Evolutionary conservation across 2,888 invertebrate genomes (phyloP).

Genomic region (Hartigia nigra): DNA sequence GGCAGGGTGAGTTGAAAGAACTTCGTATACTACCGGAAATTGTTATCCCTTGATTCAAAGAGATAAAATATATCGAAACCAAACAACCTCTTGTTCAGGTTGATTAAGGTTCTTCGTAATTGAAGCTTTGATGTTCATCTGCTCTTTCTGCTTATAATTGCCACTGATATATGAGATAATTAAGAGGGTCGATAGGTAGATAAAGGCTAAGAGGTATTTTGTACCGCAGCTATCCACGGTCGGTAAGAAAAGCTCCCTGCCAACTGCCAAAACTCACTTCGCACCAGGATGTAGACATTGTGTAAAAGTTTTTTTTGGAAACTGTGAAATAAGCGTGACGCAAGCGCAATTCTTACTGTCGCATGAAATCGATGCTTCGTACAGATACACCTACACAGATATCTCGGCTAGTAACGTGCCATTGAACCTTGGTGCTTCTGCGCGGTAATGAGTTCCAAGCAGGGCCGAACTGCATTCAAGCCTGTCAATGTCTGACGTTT

Average conservation of each 20-base stretch:
- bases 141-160: not conserved
- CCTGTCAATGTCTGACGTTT: not conserved
- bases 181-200: not conserved
- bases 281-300: not conserved
- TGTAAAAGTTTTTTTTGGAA: not conserved
- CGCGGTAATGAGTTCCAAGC: slow-evolving; percentile 19
- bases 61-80: not conserved
- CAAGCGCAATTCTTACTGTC: not conserved
- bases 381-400: slow-evolving; percentile 19
- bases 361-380: slow-evolving; percentile 29
- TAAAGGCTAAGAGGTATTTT: not conserved
- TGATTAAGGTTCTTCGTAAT: not conserved
- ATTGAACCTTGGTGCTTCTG: slow-evolving; percentile 23
- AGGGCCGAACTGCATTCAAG: slow-evolving; percentile 22
- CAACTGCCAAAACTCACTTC: not conserved
- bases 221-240: slow-evolving; percentile 1
- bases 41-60: not conserved
- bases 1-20: slow-evolving; percentile 76
- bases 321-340: not conserved
- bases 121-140: not conserved
- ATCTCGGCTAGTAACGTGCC: slow-evolving; percentile 15
- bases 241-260: slow-evolving; percentile 29
- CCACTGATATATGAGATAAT: not conserved
- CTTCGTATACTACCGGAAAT: not conserved
- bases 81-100: not conserved